Evolutionary conservation across 2,113 vertebrate genomes (phyloP), one percentile per base, ranked within the genome.

Genomic region (Stegastes partitus): DNA sequence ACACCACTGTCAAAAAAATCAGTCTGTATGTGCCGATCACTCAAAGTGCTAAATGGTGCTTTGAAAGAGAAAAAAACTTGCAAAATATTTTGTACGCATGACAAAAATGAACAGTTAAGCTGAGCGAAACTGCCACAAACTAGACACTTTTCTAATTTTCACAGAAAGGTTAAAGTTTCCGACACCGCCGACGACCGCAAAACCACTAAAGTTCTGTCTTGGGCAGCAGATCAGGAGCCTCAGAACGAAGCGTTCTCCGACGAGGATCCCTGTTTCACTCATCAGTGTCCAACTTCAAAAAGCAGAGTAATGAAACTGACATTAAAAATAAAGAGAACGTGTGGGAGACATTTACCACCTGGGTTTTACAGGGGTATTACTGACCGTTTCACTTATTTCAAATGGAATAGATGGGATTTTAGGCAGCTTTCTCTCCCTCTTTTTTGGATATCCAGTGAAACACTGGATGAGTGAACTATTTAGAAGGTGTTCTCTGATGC

Each of bases 321-420:
- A 54, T 21, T 28, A 15, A 51, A 58, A 28, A 50, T 1, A 64
- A 64, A 47, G 22, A 11, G 47, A 64, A 63, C n/a, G 23, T 49
- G 61, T 51, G 70, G 22, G 44, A 42, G 53, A 61, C 3, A 70
- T 42, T 26, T 34, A 28, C 3, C 55, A 68, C 5, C 9, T 57
- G 21, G 16, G 79, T 31, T 66, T 70, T 66, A 25, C 23, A 15
- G 25, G 21, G 23, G 55, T 58, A 49, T 56, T 44, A 5, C 42
- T 28, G 37, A 53, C 23, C 28, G 22, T 8, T 26, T 42, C 34
- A 47, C 23, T 59, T 65, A 59, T 68, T 62, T 69, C 26, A 63
- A 23, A 14, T 23, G 7, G 2, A 45, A 68, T 79, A 50, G 44
- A 19, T 37, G 1, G 4, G 21, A 39, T 77, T 50, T 62, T 39